A percentile compares a stretch with the other conserved stretches of the same genome.
Conservation (phyloP, 2,113 vertebrate species). For the Cyrtonyx montezumae region DNA sequence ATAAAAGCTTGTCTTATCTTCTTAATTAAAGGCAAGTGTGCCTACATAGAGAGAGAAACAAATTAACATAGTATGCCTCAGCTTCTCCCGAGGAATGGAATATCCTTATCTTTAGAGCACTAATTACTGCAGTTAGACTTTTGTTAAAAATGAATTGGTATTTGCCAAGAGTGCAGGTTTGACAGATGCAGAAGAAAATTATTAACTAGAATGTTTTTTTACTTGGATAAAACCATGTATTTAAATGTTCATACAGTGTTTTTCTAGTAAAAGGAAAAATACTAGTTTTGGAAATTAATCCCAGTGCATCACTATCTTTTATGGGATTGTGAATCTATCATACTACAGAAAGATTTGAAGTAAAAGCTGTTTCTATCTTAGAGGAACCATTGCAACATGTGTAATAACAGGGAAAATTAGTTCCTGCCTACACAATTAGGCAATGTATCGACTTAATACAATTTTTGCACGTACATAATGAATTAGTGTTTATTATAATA, state of each 20-base stretch:
- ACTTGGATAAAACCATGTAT: not conserved
- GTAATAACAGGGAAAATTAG: slow-evolving; percentile 16
- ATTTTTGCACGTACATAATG: not conserved
- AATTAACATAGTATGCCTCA: slow-evolving; percentile 17
- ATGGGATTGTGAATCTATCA: not conserved
- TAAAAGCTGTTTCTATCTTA: not conserved
- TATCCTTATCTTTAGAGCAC: slow-evolving; percentile 33
- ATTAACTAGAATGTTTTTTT: not conserved
- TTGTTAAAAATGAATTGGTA: slow-evolving; percentile 31
- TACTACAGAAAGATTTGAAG: not conserved
- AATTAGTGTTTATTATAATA: not conserved
- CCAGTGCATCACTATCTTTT: not conserved
- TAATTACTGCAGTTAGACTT: slow-evolving; percentile 54
- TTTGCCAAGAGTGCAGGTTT: slow-evolving; percentile 14
- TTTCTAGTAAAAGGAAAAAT: slow-evolving; percentile 11
- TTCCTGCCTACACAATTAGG: slow-evolving; percentile 8
- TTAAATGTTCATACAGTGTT: slow-evolving; percentile 11
- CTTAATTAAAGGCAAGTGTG: slow-evolving; percentile 47
- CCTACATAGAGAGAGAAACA: slow-evolving; percentile 17
- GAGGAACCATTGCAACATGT: not conserved
- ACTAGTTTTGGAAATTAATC: slow-evolving; percentile 23
- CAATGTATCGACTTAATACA: not conserved
- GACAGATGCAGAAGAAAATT: not conserved
- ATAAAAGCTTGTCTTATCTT: slow-evolving; percentile 42
- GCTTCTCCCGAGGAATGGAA: slow-evolving; percentile 15